These are phyloP conservation scores for Ahaetulla prasina DNA, from an alignment of 2,113 vertebrate species.

Conservation along the genomic window DNA sequence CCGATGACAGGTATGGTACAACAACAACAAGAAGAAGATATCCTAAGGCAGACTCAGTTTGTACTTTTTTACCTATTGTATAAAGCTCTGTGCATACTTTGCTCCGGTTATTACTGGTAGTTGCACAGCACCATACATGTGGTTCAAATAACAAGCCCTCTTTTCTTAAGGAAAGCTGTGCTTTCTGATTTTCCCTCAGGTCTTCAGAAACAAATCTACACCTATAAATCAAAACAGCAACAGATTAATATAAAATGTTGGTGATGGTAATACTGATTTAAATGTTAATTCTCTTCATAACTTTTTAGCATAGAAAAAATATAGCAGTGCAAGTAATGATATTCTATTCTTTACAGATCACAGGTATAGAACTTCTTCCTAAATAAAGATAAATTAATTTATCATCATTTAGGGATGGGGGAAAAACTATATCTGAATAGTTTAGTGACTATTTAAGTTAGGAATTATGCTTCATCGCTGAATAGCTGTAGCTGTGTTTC, in stretches of 20 bases:
- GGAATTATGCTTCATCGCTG: neutral
- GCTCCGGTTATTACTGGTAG: conserved; percentile 61
- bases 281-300: neutral
- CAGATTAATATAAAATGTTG: conserved; percentile 4
- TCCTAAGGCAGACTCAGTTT: neutral
- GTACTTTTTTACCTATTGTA: conserved; percentile 67
- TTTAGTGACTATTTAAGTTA: neutral
- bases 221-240: conserved; percentile 60
- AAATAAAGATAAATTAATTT: neutral
- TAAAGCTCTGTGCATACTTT: conserved; percentile 67
- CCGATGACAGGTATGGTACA: no score
- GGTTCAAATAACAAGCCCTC: conserved; percentile 37
- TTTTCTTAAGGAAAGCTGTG: conserved; percentile 26
- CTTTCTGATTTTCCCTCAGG: conserved; percentile 25
- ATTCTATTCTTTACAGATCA: neutral
- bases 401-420: neutral
- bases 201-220: conserved; percentile 51
- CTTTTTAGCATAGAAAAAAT: neutral
- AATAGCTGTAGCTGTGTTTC: neutral
- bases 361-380: neutral
- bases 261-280: neutral
- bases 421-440: neutral
- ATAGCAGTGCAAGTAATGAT: neutral
- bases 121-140: conserved; percentile 70
- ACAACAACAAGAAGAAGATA: neutral